Conservation (phyloP, 2,888 invertebrate genomes). For the Drosophila paramelanica region DNA sequence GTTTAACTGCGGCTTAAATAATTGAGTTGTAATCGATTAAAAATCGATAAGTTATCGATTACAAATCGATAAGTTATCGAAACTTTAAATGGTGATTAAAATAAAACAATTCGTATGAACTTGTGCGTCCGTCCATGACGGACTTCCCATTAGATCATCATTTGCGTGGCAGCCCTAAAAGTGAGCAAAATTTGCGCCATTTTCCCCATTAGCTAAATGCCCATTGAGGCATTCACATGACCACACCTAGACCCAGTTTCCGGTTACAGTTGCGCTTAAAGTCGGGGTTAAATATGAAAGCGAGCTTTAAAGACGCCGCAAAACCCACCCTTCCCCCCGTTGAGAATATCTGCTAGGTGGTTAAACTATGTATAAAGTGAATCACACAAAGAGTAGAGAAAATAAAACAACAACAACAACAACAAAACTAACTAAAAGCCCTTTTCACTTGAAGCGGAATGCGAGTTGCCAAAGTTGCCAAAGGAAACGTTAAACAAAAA, state of each 20-base stretch:
- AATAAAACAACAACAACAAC: neutral
- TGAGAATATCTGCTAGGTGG: neutral
- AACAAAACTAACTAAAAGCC: conserved; percentile 24
- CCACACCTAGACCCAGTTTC: conserved; percentile 61
- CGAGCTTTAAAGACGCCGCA: conserved; percentile 20
- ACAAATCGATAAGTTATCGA: conserved; percentile 6
- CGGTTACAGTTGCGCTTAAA: conserved; percentile 27
- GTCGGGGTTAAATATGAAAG: neutral
- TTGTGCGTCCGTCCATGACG: conserved; percentile 1
- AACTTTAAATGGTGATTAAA: neutral
- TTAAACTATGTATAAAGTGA: conserved; percentile 52
- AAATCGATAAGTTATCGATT: neutral
- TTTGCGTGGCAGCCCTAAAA: conserved; percentile 38
- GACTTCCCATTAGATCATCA: conserved; percentile 43
- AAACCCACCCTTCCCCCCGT: conserved; percentile 14
- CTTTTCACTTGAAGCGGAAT: conserved; percentile 55
- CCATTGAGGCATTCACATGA: conserved; percentile 28
- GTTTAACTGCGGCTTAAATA: too few species aligned
- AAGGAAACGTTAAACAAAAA: conserved; percentile 53
- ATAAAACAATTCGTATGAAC: neutral
- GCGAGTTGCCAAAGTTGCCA: conserved; percentile 57
- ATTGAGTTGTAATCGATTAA: too few species aligned
- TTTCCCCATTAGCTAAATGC: conserved; percentile 21
- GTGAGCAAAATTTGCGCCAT: conserved; percentile 25
- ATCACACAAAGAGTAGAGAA: conserved; percentile 35